Evolutionary conservation across 92 coral and sea anemone genomes (phyloP).

Genomic region (Bergia sp.): DNA sequence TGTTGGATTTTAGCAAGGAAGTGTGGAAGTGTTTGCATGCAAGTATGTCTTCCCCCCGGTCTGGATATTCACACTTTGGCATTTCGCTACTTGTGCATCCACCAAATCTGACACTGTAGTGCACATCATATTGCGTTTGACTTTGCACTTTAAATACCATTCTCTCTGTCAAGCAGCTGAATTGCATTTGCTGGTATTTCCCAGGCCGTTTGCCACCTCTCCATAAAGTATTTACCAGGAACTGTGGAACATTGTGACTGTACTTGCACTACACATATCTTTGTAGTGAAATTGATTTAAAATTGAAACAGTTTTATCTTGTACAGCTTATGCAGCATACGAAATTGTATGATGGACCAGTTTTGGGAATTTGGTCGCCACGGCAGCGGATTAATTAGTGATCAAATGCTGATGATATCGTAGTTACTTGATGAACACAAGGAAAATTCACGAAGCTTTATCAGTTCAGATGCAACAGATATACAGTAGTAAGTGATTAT

Average conservation of each 20-base stretch:
- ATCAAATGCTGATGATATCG: no score
- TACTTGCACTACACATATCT: conserved; percentile 32
- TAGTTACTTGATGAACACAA: no score
- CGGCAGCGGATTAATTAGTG: no score
- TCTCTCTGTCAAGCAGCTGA: not conserved
- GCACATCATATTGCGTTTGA: not conserved
- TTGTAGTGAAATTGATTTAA: not conserved
- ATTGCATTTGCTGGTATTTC: not conserved
- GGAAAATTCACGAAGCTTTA: no score
- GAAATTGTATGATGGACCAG: no score
- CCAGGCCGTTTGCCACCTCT: not conserved
- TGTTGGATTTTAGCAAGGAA: conserved; percentile 34
- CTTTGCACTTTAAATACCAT: not conserved
- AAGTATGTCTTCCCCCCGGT: conserved; percentile 3
- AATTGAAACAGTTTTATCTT: no score
- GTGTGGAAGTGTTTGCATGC: conserved; percentile 19
- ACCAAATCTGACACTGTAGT: conserved; percentile 2
- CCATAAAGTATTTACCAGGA: conserved; percentile 13
- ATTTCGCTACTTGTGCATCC: not conserved
- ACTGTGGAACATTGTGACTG: conserved; percentile 1
- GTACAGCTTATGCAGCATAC: no score
- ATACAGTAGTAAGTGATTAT: no score
- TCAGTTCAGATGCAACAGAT: no score
- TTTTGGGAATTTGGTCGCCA: no score
- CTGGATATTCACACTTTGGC: conserved; percentile 35